Evolutionary conservation across 2,888 invertebrate species (phyloP), one percentile per base, ranked within the genome.

Genomic region (Synanthedon andrenaeformis): DNA sequence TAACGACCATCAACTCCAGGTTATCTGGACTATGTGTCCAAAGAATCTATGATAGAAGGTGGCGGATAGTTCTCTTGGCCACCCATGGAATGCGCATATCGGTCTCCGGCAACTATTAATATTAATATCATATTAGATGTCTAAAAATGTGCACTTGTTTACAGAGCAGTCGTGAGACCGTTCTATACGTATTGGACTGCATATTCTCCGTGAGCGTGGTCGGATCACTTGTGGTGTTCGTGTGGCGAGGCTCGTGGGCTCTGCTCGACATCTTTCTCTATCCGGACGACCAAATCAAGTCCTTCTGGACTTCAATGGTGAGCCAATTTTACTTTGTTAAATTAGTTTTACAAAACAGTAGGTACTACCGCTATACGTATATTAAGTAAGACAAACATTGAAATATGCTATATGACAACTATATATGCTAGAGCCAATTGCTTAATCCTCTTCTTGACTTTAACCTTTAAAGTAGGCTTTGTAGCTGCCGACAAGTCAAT

Each of bases 231-330:
- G 95, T 96, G 52, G 95, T 96, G 2, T 93, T 95, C 74, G 95
- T 95, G 51, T 96, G 96, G 96, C 87, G 96, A 64, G 96, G 96
- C 28, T 89, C 92, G 28, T 96, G 96, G 95, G 92, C 92, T 5
- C 82, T 96, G 52, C 87, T 96, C 53, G 96, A 96, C 79, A 84
- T 93, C 62, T 92, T 91, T 71, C 84, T 96, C n/a, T 95, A 91
- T 72, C 95, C 95, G 5, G 90, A 90, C 0, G 89, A 94, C 67
- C 80, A 72, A 19, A 83, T 87, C 54, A 89, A 89, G 63, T 95
- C 96, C 3, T 92, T 92, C 53, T 91, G 93, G 89, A 91, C 91
- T 4, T 96, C 96, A 51, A 73, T 96, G 86, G 96, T 96, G 79
- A 92, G 92, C 88, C 4, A 4, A 35, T 45, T 45, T 45, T n/a